These are phyloP conservation scores for Apodemus speciosus DNA, from an alignment of 2,113 vertebrate genomes.

Conservation along the genomic window DNA sequence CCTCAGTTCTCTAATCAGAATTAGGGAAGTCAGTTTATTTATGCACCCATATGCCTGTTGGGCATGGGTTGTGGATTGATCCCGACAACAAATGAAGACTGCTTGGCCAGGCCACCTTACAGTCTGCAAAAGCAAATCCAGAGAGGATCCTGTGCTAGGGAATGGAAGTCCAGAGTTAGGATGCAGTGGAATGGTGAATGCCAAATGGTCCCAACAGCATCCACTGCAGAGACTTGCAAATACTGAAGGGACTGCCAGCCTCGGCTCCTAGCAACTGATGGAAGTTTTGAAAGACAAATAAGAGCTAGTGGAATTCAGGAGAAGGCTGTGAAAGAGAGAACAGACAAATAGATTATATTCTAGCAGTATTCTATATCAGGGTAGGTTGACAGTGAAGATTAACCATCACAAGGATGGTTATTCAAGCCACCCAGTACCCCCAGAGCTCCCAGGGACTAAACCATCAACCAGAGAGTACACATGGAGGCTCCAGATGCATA, in stretches of 20 bases:
- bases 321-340: not conserved
- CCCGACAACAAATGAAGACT: not conserved
- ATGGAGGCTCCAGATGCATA: too few species aligned
- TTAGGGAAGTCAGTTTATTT: not conserved
- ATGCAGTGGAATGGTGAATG: not conserved
- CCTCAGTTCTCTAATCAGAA: not conserved
- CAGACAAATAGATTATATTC: not conserved
- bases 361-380: not conserved
- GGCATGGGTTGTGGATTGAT: not conserved
- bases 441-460: too few species aligned
- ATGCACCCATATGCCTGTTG: not conserved
- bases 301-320: not conserved
- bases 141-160: not conserved
- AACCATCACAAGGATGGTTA: not conserved
- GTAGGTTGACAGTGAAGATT: not conserved
- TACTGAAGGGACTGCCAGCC: not conserved
- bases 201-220: not conserved
- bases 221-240: not conserved
- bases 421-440: not conserved
- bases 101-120: not conserved
- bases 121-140: not conserved
- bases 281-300: not conserved
- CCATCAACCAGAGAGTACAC: too few species aligned
- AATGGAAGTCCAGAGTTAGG: not conserved
- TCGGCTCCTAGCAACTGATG: not conserved